Evolutionary conservation across 2,797 vertebrate species (phyloP), one percentile per base, ranked within the genome.

Genomic region (Chelonia mydas): DNA sequence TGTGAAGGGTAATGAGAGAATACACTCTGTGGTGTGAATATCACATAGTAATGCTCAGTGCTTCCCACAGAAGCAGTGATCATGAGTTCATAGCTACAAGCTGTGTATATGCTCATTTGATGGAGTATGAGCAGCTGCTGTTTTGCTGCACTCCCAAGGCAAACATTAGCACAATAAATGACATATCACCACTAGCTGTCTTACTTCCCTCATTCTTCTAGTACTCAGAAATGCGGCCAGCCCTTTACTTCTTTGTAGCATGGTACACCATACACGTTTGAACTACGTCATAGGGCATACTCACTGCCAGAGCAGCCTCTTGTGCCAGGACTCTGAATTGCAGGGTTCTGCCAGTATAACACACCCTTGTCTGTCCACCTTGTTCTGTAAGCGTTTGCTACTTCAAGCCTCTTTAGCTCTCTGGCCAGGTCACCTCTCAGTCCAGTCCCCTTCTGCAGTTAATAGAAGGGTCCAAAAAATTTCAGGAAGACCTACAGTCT

Each of bases 71-170:
- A 93, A 91, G 79, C 2, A 84, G 89, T 81, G 41, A 91, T 81
- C 15, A 15, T 33, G 57, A 90, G 53, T 90, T 97, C 94, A 84
- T 17, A 50, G 37, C 61, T 74, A 57, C 51, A 90, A 88, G 84
- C 55, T 86, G 41, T 1, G 13, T 81, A 51, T 53, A 94, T 0
- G 2, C 45, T 94, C 82, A 87, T 88, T 86, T 59, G 53, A 82
- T 94, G 45, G 84, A 93, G 86, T 79, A 92, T 65, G 59, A 96
- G 77, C 91, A 97, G 96, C 92, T 96, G 88, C 84, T 87, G 57
- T 74, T 96, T 95, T 74, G 59, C 78, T 83, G 53, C 88, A 84
- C 77, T 95, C 88, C 94, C 86, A 78, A 81, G 84, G 81, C 47
- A 92, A 96, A 94, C 3, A 27, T 84, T 87, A 92, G 49, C 83